Evolutionary conservation across 1,140 invertebrate species (phyloP).

Genomic region (Brevipalpus yothersi): DNA sequence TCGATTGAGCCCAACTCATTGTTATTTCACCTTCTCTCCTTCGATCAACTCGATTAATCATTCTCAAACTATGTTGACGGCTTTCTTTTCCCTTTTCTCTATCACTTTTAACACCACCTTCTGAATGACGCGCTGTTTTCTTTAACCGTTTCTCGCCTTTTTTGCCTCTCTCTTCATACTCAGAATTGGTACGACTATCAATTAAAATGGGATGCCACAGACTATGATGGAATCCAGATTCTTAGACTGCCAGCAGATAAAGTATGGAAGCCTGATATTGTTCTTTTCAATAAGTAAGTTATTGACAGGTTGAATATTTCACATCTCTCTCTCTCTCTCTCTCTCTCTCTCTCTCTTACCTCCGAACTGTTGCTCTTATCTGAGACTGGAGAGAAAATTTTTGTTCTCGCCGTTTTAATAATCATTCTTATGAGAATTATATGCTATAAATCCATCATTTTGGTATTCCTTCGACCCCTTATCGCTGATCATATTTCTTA

Average conservation of each 20-base stretch:
- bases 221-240: slow-evolving; percentile 88
- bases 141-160: background rate
- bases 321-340: background rate
- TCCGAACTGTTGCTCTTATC: too few relatives aligned
- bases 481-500: too few relatives aligned
- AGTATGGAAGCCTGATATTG: slow-evolving; percentile 99
- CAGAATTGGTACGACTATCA: slow-evolving; percentile 93
- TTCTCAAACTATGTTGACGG: too few relatives aligned
- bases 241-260: slow-evolving; percentile 86
- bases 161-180: background rate
- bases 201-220: slow-evolving; percentile 85
- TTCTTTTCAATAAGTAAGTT: slow-evolving; percentile 95
- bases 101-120: too few relatives aligned
- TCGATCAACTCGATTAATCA: too few relatives aligned
- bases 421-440: background rate
- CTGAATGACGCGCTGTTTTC: too few relatives aligned
- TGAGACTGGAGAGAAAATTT: background rate
- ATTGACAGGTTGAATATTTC: background rate
- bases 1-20: too few relatives aligned
- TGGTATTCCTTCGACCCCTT: background rate
- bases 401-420: background rate
- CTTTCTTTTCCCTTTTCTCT: too few relatives aligned
- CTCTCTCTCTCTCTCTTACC: background rate
- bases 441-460: background rate
- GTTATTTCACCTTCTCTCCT: too few relatives aligned